phyloP scores from a whole-genome alignment of 2,888 invertebrate species.

The Rutpela maculata region DNA sequence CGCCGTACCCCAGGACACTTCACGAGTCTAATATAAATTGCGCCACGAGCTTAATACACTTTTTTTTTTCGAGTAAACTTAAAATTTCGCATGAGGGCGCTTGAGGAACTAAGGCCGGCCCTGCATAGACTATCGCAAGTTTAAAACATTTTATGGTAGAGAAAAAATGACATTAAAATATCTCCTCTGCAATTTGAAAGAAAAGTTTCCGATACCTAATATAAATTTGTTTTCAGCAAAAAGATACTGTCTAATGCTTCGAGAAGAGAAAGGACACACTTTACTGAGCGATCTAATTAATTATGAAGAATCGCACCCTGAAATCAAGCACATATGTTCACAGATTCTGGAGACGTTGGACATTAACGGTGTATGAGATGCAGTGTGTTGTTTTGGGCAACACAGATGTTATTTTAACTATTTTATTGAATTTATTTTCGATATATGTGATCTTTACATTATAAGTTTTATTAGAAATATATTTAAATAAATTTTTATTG shows the following conservation, averaged over 20 bases:
- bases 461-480: conserved; percentile 40
- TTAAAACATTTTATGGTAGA: too few relatives aligned
- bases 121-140: too few relatives aligned
- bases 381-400: background rate
- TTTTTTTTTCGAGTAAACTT: too few relatives aligned
- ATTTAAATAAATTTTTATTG: conserved; percentile 39
- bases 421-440: conserved; percentile 38
- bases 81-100: too few relatives aligned
- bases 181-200: too few relatives aligned
- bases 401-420: conserved; percentile 15
- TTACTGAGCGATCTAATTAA: conserved; percentile 74
- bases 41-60: too few relatives aligned
- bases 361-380: conserved; percentile 43
- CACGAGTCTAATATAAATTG: too few relatives aligned
- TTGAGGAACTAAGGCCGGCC: too few relatives aligned
- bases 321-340: conserved; percentile 63
- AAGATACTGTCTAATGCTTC: conserved; percentile 81
- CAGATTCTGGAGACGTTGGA: conserved; percentile 66
- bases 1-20: too few relatives aligned
- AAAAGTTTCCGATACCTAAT: background rate
- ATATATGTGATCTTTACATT: conserved; percentile 44
- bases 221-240: conserved; percentile 73
- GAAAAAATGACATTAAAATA: too few relatives aligned
- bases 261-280: conserved; percentile 78
- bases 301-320: conserved; percentile 64